phyloP scores from a whole-genome alignment of 2,113 vertebrate genomes.

The Rhinopithecus roxellana region DNA sequence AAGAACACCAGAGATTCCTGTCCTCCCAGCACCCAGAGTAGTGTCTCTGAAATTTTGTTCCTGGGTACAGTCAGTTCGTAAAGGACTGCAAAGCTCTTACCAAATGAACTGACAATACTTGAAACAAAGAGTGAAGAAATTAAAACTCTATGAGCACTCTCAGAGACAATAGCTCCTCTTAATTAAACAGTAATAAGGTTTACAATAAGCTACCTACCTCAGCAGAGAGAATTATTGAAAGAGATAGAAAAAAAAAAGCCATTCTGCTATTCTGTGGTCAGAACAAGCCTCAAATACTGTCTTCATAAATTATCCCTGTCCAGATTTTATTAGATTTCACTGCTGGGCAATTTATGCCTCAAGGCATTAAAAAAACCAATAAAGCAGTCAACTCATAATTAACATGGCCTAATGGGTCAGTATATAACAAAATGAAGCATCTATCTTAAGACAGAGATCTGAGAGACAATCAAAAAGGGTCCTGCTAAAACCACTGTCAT shows the following conservation, averaged over 20 bases:
- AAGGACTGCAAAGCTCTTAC: neutral
- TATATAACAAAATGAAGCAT: neutral
- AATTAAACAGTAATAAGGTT: neutral
- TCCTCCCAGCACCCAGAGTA: neutral
- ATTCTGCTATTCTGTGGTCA: too few species aligned
- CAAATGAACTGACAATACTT: neutral
- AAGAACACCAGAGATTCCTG: neutral
- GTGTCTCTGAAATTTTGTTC: neutral
- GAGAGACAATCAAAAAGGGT: neutral
- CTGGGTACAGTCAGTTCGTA: neutral
- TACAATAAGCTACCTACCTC: neutral
- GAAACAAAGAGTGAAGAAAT: neutral
- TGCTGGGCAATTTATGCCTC: neutral
- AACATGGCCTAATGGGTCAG: neutral
- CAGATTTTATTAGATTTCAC: neutral
- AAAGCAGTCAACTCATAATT: neutral
- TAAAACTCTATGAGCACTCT: neutral
- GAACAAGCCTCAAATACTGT: too few species aligned
- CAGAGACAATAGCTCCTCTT: neutral
- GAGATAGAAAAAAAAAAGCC: neutral
- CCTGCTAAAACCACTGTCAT: neutral
- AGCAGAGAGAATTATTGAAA: neutral
- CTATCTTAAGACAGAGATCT: neutral
- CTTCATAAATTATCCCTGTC: neutral
- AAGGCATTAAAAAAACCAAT: neutral